Evolutionary conservation across 2,797 vertebrate species (phyloP).

Genomic region (Falco concolor): DNA sequence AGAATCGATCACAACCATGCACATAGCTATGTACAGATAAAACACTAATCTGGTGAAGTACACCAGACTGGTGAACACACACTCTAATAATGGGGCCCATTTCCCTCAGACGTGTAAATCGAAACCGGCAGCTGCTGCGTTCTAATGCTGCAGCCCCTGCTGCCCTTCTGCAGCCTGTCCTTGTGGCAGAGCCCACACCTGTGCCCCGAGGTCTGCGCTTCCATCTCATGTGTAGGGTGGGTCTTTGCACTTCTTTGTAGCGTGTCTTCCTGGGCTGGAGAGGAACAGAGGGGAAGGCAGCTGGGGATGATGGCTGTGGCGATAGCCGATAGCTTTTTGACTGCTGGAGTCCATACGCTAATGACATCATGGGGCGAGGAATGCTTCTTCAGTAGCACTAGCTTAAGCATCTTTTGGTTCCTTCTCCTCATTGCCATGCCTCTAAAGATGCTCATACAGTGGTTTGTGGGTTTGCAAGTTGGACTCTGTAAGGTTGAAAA

Average conservation of each 20-base stretch:
- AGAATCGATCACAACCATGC: rapidly evolving
- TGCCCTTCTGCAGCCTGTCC: neutral
- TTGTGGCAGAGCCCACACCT: neutral
- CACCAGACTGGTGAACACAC: rapidly evolving
- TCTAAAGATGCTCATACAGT: neutral
- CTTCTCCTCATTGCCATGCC: neutral
- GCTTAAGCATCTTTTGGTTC: neutral
- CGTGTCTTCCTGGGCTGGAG: neutral
- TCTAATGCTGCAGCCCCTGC: neutral
- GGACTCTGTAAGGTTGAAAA: neutral
- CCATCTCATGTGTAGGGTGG: neutral
- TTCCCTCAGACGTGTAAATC: neutral
- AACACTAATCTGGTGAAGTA: neutral
- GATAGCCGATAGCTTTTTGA: neutral
- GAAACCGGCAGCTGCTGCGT: neutral
- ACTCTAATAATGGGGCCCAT: neutral
- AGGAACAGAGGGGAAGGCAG: neutral
- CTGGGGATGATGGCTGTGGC: neutral
- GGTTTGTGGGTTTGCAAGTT: neutral
- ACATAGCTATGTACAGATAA: neutral
- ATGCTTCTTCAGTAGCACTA: neutral
- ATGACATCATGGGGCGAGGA: neutral
- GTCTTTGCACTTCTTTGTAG: neutral
- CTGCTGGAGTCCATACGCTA: neutral
- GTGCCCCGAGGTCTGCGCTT: neutral